Evolutionary conservation across 2,113 vertebrate genomes (phyloP).

Genomic region (Stegostoma tigrinum): DNA sequence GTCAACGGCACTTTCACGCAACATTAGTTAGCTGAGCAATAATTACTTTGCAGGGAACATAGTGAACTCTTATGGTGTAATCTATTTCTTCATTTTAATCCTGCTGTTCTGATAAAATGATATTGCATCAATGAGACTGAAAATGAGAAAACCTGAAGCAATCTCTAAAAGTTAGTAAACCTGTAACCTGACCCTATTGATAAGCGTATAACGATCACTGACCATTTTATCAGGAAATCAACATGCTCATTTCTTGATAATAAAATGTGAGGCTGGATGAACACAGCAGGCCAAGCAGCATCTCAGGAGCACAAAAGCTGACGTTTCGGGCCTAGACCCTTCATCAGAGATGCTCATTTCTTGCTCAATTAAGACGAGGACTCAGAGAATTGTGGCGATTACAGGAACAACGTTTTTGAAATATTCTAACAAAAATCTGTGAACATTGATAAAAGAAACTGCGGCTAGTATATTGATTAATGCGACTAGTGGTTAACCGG

Average conservation of each 20-base stretch:
- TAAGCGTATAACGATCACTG: not conserved
- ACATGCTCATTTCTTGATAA: not conserved
- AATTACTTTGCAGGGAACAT: constrained; percentile 7
- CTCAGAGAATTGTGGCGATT: not conserved
- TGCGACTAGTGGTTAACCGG: too few species aligned
- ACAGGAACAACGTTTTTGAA: not conserved
- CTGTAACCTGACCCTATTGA: not conserved
- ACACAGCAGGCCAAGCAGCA: too few species aligned
- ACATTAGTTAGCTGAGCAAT: not conserved
- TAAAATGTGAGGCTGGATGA: too few species aligned
- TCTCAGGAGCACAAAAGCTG: too few species aligned
- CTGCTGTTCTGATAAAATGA: not conserved
- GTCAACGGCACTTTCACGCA: not conserved
- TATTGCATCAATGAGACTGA: not conserved
- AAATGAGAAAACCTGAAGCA: not conserved
- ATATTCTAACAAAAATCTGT: not conserved
- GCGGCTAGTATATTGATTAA: not conserved
- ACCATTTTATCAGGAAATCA: not conserved
- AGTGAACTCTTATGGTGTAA: not conserved
- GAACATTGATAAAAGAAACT: not conserved
- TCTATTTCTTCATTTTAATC: not conserved
- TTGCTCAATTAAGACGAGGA: not conserved
- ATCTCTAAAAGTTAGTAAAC: not conserved
- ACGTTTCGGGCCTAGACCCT: too few species aligned
- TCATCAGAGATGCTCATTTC: too few species aligned